Base-by-base conservation (phyloP, 2,888 invertebrate species). In the Arctia plantaginis region DNA sequence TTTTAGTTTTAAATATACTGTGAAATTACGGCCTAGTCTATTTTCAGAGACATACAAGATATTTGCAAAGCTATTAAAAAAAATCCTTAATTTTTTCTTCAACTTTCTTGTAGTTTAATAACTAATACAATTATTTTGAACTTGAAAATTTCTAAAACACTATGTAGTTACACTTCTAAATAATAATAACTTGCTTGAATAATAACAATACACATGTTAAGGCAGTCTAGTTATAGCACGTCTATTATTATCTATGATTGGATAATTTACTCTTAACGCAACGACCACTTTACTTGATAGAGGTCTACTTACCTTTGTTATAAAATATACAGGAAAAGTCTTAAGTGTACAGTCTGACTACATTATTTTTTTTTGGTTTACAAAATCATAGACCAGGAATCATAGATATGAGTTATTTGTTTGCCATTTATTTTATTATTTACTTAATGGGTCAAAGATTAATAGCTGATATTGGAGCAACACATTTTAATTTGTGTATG, bases 181-280 rank as follows among this genome's bases (percentile, higher is more conserved):
- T 0, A 15, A 44, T n/a, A n/a, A n/a, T n/a, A n/a, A n/a, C n/a
- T n/a, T n/a, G n/a, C n/a, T n/a, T n/a, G n/a, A 55, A 55, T 23
- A 51, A 23, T 51, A 51, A 23, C 51, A 55, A 8, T 7, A n/a
- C 8, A 55, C n/a, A 23, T 12, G n/a, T 55, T 55, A n/a, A 12
- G 65, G 13, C 23, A 44, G 8, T n/a, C 51, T 44, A 30, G 33
- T 35, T 27, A 13, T 41, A 55, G 8, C 10, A 10, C 39, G 15
- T 33, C n/a, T n/a, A n/a, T 55, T 20, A 66, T 66, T 66, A 64
- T 23, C 33, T 65, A 23, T 83, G 73, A 83, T 81, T 83, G 78
- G 62, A 81, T 83, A 72, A 75, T 80, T 71, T 39, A 68, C 44
- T 35, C 66, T 30, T 33, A 73, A 70, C 27, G 65, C 35, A 64